Conservation (phyloP, 1,140 invertebrate genomes). For the Harpegnathos saltator region DNA sequence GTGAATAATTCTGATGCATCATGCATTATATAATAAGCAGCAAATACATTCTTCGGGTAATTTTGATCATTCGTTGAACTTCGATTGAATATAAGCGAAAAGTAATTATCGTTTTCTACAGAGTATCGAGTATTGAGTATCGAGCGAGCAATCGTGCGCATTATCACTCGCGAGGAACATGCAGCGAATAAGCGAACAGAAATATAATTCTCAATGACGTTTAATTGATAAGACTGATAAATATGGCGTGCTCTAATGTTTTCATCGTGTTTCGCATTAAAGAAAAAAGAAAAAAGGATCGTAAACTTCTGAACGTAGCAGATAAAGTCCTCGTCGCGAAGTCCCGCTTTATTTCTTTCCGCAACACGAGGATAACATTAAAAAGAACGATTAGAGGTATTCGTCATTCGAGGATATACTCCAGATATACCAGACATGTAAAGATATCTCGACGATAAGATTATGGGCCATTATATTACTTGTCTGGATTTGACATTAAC, state of each 20-base stretch:
- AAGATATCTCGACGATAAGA: not conserved
- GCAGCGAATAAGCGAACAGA: not conserved
- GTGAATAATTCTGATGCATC: no score
- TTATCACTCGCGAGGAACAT: not conserved
- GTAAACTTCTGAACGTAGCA: not conserved
- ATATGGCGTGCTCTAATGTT: not conserved
- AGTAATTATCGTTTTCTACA: not conserved
- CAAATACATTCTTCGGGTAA: no score
- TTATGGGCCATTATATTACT: not conserved
- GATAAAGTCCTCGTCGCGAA: slow-evolving; percentile 13
- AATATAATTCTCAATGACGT: slow-evolving; percentile 24
- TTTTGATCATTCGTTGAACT: no score
- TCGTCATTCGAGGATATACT: not conserved
- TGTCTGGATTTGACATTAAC: slow-evolving; percentile 29
- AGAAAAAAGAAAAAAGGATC: not conserved
- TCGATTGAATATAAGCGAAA: no score
- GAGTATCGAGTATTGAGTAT: not conserved
- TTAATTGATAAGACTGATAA: slow-evolving; percentile 40
- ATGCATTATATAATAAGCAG: no score
- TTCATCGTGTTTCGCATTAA: not conserved
- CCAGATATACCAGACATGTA: not conserved
- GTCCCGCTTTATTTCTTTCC: not conserved
- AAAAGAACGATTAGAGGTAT: not conserved
- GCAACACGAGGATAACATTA: not conserved
- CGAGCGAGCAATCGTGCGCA: not conserved